A percentile compares a stretch with the other conserved stretches of the same genome.
These are phyloP conservation scores for Tineola bisselliella DNA, from an alignment of 2,888 invertebrate genomes.

Conservation along the genomic window DNA sequence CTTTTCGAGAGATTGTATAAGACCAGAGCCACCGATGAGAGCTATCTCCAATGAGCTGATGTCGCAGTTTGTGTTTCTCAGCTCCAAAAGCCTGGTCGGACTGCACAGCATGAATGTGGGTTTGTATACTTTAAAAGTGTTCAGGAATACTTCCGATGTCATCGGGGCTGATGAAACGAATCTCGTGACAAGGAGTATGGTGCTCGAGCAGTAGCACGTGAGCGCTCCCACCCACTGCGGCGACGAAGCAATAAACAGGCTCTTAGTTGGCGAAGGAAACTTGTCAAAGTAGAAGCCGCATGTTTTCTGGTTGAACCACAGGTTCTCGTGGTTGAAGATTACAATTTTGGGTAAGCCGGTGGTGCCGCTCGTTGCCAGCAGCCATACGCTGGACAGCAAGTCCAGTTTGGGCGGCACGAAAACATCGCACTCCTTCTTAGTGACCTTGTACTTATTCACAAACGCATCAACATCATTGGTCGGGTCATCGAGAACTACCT, in stretches of 20 bases:
- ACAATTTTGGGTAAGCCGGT: background rate
- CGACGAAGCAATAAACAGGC: background rate
- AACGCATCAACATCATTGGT: background rate
- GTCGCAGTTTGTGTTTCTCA: background rate
- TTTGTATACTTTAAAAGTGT: background rate
- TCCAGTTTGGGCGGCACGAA: background rate
- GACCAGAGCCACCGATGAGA: background rate
- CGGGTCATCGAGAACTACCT: background rate
- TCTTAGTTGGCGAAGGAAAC: background rate
- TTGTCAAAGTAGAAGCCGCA: background rate
- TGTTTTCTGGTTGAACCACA: background rate
- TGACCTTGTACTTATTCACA: background rate
- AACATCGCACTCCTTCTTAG: background rate
- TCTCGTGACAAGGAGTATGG: background rate
- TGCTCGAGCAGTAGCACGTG: background rate
- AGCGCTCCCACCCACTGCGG: background rate
- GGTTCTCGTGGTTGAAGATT: background rate
- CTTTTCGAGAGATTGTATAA: background rate
- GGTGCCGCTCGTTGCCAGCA: constrained; percentile 4
- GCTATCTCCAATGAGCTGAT: background rate
- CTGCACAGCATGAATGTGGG: background rate
- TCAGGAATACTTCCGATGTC: background rate
- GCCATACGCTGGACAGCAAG: background rate
- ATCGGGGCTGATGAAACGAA: background rate
- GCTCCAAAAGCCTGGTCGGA: background rate